Percentiles rank a stretch among this genome's conserved stretches.
These are phyloP conservation scores for Cheilosia variabilis DNA, from an alignment of 2,888 invertebrate genomes.

Conservation along the genomic window DNA sequence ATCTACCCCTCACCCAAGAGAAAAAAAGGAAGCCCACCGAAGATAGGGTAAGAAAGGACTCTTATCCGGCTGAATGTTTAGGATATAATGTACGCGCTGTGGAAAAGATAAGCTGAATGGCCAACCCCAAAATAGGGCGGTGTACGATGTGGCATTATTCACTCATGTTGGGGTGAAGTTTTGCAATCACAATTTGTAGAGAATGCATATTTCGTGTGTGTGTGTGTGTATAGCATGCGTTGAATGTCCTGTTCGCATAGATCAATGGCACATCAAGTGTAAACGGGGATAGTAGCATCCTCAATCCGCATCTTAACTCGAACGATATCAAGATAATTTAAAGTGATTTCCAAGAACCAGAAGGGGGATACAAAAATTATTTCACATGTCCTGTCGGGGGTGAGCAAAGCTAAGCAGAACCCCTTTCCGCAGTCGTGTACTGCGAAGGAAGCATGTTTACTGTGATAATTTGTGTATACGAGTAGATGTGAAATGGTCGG, in stretches of 20 bases:
- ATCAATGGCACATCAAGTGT: conserved; percentile 49
- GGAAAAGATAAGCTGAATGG: conserved; percentile 52
- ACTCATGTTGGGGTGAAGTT: conserved; percentile 36
- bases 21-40: background rate
- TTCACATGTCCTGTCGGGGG: conserved; percentile 26
- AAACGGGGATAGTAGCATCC: conserved; percentile 25
- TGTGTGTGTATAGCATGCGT: conserved; percentile 39
- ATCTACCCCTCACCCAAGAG: conserved; percentile 29
- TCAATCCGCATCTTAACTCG: conserved; percentile 3
- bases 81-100: conserved; percentile 24
- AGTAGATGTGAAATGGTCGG: conserved; percentile 6
- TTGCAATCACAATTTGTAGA: conserved; percentile 64
- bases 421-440: background rate
- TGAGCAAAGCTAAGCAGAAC: background rate
- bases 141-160: conserved; percentile 37
- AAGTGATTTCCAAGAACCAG: conserved; percentile 26
- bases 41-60: conserved; percentile 19
- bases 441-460: conserved; percentile 18
- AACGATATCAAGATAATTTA: conserved; percentile 44
- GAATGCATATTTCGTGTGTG: conserved; percentile 35
- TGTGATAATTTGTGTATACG: conserved; percentile 37
- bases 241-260: conserved; percentile 59
- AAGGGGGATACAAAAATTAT: conserved; percentile 28
- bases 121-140: conserved; percentile 43
- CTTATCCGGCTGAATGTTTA: conserved; percentile 56